Evolutionary conservation across 2,888 invertebrate species (phyloP), one percentile per base, ranked within the genome.

Genomic region (Deilephila elpenor): DNA sequence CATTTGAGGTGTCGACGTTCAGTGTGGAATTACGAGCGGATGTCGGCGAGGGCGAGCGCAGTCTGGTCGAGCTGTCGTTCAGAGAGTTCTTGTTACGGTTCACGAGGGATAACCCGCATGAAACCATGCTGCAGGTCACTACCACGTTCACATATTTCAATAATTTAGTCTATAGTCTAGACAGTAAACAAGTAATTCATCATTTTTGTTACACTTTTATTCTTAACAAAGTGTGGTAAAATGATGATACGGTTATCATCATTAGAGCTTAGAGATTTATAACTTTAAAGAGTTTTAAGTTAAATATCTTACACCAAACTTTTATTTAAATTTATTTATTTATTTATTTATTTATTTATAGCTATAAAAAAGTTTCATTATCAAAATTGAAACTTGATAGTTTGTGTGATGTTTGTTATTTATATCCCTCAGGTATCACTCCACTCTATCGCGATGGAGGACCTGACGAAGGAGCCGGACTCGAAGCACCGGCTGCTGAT

Each of bases 371-470:
- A 44, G 25, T 25, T 1, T 25, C 25, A 25, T 25, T 25, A 25
- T 25, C 25, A 25, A 25, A 25, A 25, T 25, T 25, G 25, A 25
- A 25, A 25, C 25, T 25, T 25, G 25, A 25, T 25, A 25, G 25
- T 25, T 25, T 44, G 14, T 14, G 44, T 44, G 44, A 44, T 11
- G 44, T 44, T 11, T 5, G 25, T n/a, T 56, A 5, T 56, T 0
- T 0, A 8, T 8, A 32, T 32, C 11, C 14, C 1, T 0, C 81
- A 96, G 95, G 96, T 98, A 19, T 97, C 98, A 0, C 93, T 99
- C 8, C 96, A 97, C 78, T 98, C 98, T 0, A 96, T 99, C 32
- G 95, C 97, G 5, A 98, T 99, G 97, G 98, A 99, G 89, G 99
- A 99, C 91, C 95, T 99, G 5, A 95, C 97, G 8, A 97, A 97